Conservation (phyloP, 2,797 vertebrate genomes). For the Trichosurus vulpecula region DNA sequence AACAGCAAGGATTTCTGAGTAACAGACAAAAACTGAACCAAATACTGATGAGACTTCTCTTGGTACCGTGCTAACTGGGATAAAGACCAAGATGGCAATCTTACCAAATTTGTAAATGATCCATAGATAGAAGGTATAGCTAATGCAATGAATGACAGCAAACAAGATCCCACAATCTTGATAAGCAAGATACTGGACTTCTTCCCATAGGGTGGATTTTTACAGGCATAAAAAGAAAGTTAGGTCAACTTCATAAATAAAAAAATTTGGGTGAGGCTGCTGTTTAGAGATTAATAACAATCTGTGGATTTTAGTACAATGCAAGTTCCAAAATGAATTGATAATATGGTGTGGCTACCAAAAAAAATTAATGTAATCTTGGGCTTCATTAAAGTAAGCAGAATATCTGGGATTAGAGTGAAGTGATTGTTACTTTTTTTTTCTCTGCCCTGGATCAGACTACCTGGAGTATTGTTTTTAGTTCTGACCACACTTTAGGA, state of each 20-base stretch:
- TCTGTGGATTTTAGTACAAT: neutral
- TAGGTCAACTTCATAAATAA: neutral
- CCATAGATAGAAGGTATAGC: neutral
- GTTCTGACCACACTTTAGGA: neutral
- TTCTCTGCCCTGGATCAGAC: neutral
- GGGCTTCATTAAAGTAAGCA: neutral
- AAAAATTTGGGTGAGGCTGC: neutral
- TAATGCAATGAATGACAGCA: neutral
- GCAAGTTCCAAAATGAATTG: neutral
- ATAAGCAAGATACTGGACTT: neutral
- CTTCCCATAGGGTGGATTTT: neutral
- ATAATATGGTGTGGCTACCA: neutral
- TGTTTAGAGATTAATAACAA: neutral
- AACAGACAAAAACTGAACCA: neutral
- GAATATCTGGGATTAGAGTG: neutral
- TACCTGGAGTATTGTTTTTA: neutral
- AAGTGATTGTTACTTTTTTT: neutral
- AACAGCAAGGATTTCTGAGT: neutral
- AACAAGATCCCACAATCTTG: neutral
- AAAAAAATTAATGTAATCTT: neutral
- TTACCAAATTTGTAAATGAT: neutral
- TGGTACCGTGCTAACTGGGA: neutral
- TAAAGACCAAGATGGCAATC: neutral
- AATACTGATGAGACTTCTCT: neutral
- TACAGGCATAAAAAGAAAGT: neutral